Evolutionary conservation across 2,797 vertebrate genomes (phyloP).

Genomic region (Apogon talboti): DNA sequence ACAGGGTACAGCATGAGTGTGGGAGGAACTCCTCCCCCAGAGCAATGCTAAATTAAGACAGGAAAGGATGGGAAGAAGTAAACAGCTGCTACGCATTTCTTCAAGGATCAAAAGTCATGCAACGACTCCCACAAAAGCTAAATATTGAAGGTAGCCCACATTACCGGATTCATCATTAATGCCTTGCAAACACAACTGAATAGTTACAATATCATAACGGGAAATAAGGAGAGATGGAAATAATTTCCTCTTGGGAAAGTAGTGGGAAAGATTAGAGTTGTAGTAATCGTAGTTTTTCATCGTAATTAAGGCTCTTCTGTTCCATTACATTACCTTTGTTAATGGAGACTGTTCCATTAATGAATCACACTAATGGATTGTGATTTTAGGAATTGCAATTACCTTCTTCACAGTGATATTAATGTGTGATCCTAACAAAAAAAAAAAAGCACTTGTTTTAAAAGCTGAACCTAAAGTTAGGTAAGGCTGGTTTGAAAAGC

Average conservation of each 20-base stretch:
- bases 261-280: background rate
- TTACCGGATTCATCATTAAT: conserved; percentile 9
- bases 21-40: conserved; percentile 64
- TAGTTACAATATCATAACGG: conserved; percentile 11
- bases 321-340: background rate
- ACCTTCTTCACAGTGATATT: background rate
- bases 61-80: conserved; percentile 48
- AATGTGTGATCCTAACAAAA: background rate
- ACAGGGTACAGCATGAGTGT: conserved; percentile 56
- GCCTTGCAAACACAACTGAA: conserved; percentile 28
- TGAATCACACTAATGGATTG: background rate
- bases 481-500: background rate
- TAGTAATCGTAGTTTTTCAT: background rate
- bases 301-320: conserved; percentile 2
- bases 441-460: conserved; percentile 4
- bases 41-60: conserved; percentile 58
- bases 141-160: conserved; percentile 39
- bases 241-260: conserved; percentile 2
- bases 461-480: background rate
- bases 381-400: background rate
- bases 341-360: background rate
- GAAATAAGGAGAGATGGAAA: conserved; percentile 6
- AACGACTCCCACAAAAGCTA: conserved; percentile 57
- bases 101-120: conserved; percentile 59
- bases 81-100: conserved; percentile 62